Percentiles rank a stretch among this genome's conserved stretches.
Evolutionary conservation across 2,797 vertebrate genomes (phyloP).

Genomic region (Brotula barbata): DNA sequence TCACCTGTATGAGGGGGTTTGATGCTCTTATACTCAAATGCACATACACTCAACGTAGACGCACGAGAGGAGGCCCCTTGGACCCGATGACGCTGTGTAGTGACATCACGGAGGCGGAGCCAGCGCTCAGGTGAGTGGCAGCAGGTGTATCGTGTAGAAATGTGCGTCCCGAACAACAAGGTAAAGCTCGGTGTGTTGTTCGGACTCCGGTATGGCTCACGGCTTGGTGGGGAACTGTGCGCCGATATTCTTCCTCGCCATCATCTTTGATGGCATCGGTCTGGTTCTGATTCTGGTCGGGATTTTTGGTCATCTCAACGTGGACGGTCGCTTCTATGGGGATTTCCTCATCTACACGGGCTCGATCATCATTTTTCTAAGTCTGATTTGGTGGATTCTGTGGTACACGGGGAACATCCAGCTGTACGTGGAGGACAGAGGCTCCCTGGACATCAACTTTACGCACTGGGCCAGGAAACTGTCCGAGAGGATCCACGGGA

Average conservation of each 20-base stretch:
- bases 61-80: not conserved
- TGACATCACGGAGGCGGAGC: slow-evolving; percentile 42
- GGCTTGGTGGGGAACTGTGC: slow-evolving; percentile 73
- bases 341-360: slow-evolving; percentile 86
- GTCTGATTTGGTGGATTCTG: slow-evolving; percentile 80
- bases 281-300: slow-evolving; percentile 75
- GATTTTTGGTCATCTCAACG: slow-evolving; percentile 75
- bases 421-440: slow-evolving; percentile 36
- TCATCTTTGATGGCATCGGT: slow-evolving; percentile 73
- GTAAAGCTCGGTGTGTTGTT: slow-evolving; percentile 8
- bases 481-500: slow-evolving; percentile 69
- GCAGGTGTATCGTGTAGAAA: slow-evolving; percentile 57
- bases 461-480: slow-evolving; percentile 76
- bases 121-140: slow-evolving; percentile 47
- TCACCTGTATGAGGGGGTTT: too few relatives aligned
- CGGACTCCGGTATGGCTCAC: slow-evolving; percentile 63
- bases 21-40: too few relatives aligned
- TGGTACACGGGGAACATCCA: slow-evolving; percentile 82
- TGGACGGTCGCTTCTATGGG: slow-evolving; percentile 77
- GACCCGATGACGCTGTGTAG: not conserved
- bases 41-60: slow-evolving; percentile 19
- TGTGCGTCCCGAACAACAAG: slow-evolving; percentile 42
- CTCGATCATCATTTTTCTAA: slow-evolving; percentile 79
- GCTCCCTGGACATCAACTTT: slow-evolving; percentile 59
- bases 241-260: slow-evolving; percentile 69